Percentiles rank a stretch among this genome's conserved stretches.
These are phyloP conservation scores for Spatula versicolor DNA, from an alignment of 2,797 vertebrate genomes.

Conservation along the genomic window DNA sequence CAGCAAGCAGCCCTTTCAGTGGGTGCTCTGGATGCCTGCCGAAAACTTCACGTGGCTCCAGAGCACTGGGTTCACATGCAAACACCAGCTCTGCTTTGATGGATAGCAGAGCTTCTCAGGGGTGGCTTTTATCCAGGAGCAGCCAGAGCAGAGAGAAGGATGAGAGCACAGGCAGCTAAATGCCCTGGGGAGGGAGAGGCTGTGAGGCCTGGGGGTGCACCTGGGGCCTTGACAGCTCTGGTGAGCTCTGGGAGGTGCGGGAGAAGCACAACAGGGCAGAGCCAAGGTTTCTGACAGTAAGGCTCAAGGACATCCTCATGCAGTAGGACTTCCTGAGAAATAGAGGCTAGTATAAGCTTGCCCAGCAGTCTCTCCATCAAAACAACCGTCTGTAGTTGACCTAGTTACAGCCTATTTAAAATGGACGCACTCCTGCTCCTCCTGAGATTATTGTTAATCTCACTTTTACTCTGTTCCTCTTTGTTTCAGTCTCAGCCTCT, in stretches of 20 bases:
- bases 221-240: background rate
- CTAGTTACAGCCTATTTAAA: background rate
- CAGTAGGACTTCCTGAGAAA: background rate
- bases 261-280: background rate
- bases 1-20: background rate
- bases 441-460: background rate
- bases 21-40: background rate
- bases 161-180: background rate
- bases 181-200: background rate
- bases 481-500: background rate
- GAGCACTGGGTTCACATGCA: fast-evolving
- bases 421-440: background rate
- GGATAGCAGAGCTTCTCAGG: background rate
- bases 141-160: fast-evolving
- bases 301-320: background rate
- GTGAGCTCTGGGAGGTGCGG: background rate
- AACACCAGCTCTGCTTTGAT: background rate
- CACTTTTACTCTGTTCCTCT: background rate
- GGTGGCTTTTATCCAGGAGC: background rate
- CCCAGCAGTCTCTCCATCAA: background rate
- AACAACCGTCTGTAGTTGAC: background rate
- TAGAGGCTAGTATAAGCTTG: background rate
- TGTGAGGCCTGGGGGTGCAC: background rate
- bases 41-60: background rate
- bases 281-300: fast-evolving